These are phyloP conservation scores for Oedothorax gibbosus DNA, from an alignment of 1,140 invertebrate genomes.

Conservation along the genomic window DNA sequence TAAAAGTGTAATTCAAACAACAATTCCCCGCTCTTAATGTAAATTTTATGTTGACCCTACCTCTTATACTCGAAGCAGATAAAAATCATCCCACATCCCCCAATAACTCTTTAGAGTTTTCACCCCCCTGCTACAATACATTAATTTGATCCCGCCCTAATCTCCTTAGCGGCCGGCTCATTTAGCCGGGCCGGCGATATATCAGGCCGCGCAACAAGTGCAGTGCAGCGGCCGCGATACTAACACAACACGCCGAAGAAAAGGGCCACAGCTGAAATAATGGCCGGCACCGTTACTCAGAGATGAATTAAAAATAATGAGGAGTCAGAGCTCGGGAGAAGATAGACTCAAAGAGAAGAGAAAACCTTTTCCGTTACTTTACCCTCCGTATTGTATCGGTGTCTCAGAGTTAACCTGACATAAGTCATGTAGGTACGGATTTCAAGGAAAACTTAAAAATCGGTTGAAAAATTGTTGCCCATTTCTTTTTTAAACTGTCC, in stretches of 20 bases:
- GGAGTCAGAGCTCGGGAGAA: slow-evolving; percentile 6
- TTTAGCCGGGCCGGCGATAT: slow-evolving; percentile 36
- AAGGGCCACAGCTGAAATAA: slow-evolving; percentile 47
- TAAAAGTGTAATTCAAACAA: no score
- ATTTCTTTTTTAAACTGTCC: no score
- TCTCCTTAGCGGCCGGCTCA: slow-evolving; percentile 48
- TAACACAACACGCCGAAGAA: slow-evolving; percentile 31
- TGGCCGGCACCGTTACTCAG: slow-evolving; percentile 50
- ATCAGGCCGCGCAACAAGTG: slow-evolving; percentile 52
- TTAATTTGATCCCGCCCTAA: slow-evolving; percentile 54
- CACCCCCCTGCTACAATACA: slow-evolving; percentile 8
- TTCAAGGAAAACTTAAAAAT: no score
- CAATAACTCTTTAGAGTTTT: no score
- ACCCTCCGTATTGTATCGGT: slow-evolving; percentile 1
- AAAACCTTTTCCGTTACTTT: slow-evolving; percentile 47
- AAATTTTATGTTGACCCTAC: no score
- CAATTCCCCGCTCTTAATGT: no score
- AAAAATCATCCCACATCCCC: no score
- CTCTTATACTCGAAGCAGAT: no score
- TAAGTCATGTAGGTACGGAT: no score
- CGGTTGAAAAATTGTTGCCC: no score
- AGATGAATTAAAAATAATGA: slow-evolving; percentile 61
- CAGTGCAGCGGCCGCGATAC: slow-evolving; percentile 38
- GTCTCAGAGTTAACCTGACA: no score
- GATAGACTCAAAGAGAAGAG: slow-evolving; percentile 38